Evolutionary conservation across 2,888 invertebrate species (phyloP), one percentile per base, ranked within the genome.

Genomic region (Tethea ocularis): DNA sequence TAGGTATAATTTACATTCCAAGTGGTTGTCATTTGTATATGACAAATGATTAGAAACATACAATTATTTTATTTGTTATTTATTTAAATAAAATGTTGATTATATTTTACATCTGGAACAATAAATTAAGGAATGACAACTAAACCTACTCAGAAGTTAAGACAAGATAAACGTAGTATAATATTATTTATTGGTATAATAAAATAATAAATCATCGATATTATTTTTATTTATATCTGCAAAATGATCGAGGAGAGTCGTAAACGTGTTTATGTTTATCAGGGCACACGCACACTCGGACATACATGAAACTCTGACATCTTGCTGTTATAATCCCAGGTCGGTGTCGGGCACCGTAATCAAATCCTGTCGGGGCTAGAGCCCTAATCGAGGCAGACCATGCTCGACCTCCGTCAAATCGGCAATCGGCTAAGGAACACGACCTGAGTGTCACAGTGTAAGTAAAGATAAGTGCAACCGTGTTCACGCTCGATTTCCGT

Each of bases 351-450:
- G 75, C 76, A 81, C 74, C 77, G 79, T 84, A 84, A 84, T 87
- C 83, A 86, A 88, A 89, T 88, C 84, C 84, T 83, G 78, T 71
- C 74, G 81, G 80, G 75, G 75, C 69, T 75, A 74, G 80, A 71
- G 75, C 72, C 75, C 81, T 88, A 89, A 89, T 90, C 90, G 86
- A 83, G 80, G 75, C 78, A 67, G 72, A 71, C 82, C 89, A 89
- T 84, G 82, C 89, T 80, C 82, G 84, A 90, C 91, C 91, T 86
- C 82, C 84, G 82, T 91, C 90, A 90, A 82, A 85, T 83, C 78
- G 80, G 72, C 29, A 29, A 29, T 29, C 29, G 33, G 74, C 81
- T 77, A 81, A 84, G 81, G 80, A 83, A 84, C 84, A 80, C 79
- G 83, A 77, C 74, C 82, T 74, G 81, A 79, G 79, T 87, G 84